Base-by-base conservation (phyloP, 53 echinoderm and acorn worm species). In the Holothuria scabra region DNA sequence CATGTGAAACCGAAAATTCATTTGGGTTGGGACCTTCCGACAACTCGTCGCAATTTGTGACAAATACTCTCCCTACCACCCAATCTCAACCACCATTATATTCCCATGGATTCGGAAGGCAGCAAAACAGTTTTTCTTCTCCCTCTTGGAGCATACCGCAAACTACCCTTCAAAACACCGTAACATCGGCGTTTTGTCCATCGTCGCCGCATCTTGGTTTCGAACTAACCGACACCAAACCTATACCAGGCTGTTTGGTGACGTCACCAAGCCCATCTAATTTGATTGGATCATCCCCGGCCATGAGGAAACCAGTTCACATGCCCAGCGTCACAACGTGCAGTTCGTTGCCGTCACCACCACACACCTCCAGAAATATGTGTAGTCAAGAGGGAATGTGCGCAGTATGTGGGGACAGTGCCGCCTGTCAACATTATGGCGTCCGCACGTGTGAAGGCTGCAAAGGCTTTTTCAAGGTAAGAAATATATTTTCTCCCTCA, bases 391-490 rank as follows among this genome's bases (percentile, higher is more conserved):
- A 99, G 84, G 99, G 99, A 8, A 95, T 89, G 86, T 99, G 99
- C 65, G 99, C 99, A 10, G 99, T 99, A 28, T 99, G 99, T 63
- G 99, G 99, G 8, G 99, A 99, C 82, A 99, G 99, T 85, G 99
- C 99, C 22, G 99, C 99, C 44, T 99, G 99, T 72, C 99, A 99
- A 63, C 99, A 99, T 62, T 99, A 99, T 85, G 99, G 99, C 38
- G 99, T 99, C 60, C 90, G 99, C 24, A 99, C 99, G 2, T 99
- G 99, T 60, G 99, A 99, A 59, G 99, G 99, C 76, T 99, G 99
- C 85, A 99, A 99, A 89, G 99, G 99, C 30, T 99, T 99, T 63
- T 99, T 99, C 83, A 99, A 99, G 99, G 99, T 99, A 84, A 87
- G 87, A 52, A 52, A 14, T 4, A 52, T 3, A 52, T 2, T 52